Percentiles rank a stretch among this genome's conserved stretches.
Evolutionary conservation across 2,888 invertebrate genomes (phyloP).

Genomic region (Caenorhabditis angaria): DNA sequence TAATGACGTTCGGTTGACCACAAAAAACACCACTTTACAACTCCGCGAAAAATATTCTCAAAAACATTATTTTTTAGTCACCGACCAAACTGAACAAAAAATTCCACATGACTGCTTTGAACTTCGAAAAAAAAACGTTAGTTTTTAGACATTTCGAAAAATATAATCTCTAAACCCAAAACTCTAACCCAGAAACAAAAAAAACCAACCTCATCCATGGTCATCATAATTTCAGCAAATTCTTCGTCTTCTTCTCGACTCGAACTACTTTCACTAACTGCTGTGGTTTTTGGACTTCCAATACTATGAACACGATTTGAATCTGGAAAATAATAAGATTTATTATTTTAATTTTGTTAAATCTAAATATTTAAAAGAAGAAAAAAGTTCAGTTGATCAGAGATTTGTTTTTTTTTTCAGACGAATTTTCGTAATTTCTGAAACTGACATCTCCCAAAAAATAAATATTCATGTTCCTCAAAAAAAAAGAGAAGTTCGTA

Average conservation of each 20-base stretch:
- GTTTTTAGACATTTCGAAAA: not conserved
- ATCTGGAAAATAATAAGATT: slow-evolving; percentile 25
- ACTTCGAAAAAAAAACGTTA: not conserved
- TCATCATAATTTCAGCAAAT: slow-evolving; percentile 38
- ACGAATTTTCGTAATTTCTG: too few species aligned
- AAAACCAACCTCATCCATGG: slow-evolving; percentile 33
- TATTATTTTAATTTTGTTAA: too few species aligned
- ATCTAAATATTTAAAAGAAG: not conserved
- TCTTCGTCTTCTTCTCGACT: slow-evolving; percentile 35
- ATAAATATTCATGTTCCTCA: not conserved
- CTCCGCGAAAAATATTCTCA: too few species aligned
- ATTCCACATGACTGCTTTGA: too few species aligned
- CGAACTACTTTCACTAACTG: slow-evolving; percentile 16
- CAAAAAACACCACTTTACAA: too few species aligned
- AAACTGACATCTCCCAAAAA: too few species aligned
- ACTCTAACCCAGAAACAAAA: too few species aligned
- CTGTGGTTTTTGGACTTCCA: slow-evolving; percentile 37
- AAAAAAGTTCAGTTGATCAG: too few species aligned
- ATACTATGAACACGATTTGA: slow-evolving; percentile 49
- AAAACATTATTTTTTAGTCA: too few species aligned
- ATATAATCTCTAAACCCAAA: not conserved
- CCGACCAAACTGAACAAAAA: too few species aligned
- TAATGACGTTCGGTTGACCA: too few species aligned
- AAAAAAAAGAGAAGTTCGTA: not conserved
- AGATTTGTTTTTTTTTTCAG: too few species aligned